Percentiles rank a stretch among this genome's conserved stretches.
Evolutionary conservation across 2,888 invertebrate species (phyloP).

Genomic region (Cephus rjabovi): DNA sequence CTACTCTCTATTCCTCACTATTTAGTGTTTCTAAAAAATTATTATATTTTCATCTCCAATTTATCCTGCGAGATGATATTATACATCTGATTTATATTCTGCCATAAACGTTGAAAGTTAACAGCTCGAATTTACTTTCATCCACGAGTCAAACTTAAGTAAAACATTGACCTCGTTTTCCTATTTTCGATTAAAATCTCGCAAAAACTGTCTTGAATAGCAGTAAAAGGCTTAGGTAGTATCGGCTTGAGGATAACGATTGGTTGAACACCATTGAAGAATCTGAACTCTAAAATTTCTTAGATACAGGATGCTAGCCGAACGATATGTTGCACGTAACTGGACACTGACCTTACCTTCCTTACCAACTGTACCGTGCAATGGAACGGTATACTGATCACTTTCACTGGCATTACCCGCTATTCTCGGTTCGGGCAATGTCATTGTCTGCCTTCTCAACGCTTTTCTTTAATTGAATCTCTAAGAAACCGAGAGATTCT

Average conservation of each 20-base stretch:
- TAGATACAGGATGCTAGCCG: not conserved
- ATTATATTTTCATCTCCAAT: not conserved
- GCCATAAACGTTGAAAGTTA: not conserved
- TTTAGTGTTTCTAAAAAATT: not conserved
- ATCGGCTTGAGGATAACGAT: not conserved
- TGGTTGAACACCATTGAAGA: not conserved
- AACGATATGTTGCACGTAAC: conserved; percentile 36
- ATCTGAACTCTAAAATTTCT: not conserved
- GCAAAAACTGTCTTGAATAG: not conserved
- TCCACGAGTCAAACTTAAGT: not conserved
- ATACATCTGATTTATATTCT: not conserved
- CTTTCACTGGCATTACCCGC: conserved; percentile 48
- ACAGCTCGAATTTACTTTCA: not conserved
- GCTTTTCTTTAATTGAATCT: not conserved
- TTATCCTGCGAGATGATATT: not conserved
- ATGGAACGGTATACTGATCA: conserved; percentile 25
- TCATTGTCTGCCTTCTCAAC: conserved; percentile 9
- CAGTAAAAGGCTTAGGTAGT: not conserved
- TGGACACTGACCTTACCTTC: conserved; percentile 45
- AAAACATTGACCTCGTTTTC: not conserved
- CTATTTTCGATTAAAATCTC: not conserved
- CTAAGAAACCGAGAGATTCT: too few relatives aligned
- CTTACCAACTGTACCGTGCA: conserved; percentile 30
- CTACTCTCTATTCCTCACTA: not conserved
- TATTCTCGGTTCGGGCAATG: conserved; percentile 17